phyloP scores from a whole-genome alignment of 2,888 invertebrate species.

The Latrodectus elegans region DNA sequence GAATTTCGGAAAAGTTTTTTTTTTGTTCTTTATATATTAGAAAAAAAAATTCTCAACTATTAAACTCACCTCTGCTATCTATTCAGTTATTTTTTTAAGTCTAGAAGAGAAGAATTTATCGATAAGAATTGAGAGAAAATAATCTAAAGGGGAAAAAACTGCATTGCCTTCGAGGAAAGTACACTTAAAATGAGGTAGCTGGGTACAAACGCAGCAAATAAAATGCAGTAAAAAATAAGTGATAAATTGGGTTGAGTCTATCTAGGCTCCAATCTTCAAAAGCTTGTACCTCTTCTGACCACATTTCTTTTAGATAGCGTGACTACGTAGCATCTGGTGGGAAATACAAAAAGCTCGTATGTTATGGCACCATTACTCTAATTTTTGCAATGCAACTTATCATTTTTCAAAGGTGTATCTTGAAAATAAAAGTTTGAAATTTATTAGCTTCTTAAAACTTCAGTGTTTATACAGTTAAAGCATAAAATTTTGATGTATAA shows the following conservation, averaged over 20 bases:
- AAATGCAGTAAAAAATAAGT: slow-evolving; percentile 35
- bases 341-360: slow-evolving; percentile 1
- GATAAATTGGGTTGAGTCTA: slow-evolving; percentile 62
- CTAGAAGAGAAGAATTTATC: slow-evolving; percentile 13
- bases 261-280: slow-evolving; percentile 32
- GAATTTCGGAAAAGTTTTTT: not conserved
- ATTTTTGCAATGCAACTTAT: too few species aligned
- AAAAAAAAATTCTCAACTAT: too few species aligned
- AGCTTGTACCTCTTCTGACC: slow-evolving; percentile 25
- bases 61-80: too few species aligned
- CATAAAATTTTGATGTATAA: too few species aligned
- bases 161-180: not conserved
- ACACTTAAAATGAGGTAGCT: slow-evolving; percentile 34
- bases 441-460: too few species aligned
- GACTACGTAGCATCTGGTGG: slow-evolving; percentile 15
- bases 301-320: slow-evolving; percentile 49
- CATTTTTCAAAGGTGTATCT: too few species aligned
- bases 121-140: slow-evolving; percentile 25
- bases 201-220: slow-evolving; percentile 11
- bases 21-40: not conserved
- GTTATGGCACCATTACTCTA: too few species aligned
- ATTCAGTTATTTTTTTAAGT: not conserved
- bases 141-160: not conserved
- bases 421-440: too few species aligned
- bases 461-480: too few species aligned